Percentiles rank a stretch among this genome's conserved stretches.
Evolutionary conservation across 2,113 vertebrate genomes (phyloP).

Genomic region (Crotalus helleri): DNA sequence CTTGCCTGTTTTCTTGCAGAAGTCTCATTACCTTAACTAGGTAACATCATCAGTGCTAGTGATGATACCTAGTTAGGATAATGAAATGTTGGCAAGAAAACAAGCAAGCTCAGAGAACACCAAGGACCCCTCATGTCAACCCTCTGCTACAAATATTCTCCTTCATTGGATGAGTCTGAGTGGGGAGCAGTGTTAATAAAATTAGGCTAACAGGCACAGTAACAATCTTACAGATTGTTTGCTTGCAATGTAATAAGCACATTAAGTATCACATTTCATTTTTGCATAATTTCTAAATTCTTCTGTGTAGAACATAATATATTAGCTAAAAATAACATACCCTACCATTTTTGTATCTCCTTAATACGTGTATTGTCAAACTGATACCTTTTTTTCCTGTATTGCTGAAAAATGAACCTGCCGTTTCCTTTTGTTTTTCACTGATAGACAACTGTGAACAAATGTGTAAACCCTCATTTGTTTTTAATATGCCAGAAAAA

Average conservation of each 20-base stretch:
- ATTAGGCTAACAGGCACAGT: too few relatives aligned
- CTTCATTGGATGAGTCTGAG: too few relatives aligned
- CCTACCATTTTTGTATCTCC: not conserved
- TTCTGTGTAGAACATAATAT: not conserved
- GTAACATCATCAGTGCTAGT: too few relatives aligned
- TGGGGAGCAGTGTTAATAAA: too few relatives aligned
- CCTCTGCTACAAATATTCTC: too few relatives aligned
- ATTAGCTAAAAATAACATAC: not conserved
- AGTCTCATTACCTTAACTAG: too few relatives aligned
- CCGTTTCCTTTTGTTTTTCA: conserved; percentile 1
- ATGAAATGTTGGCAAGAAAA: too few relatives aligned
- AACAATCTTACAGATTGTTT: not conserved
- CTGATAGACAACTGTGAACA: not conserved
- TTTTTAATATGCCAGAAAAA: not conserved
- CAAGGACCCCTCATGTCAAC: too few relatives aligned
- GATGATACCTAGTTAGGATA: too few relatives aligned
- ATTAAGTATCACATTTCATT: not conserved
- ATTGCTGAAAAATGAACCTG: not conserved
- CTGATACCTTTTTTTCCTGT: not conserved
- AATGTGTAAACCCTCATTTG: not conserved
- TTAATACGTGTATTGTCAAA: conserved; percentile 28
- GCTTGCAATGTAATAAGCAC: not conserved
- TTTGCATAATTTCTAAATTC: not conserved
- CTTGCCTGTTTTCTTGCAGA: too few relatives aligned
- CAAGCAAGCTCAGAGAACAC: too few relatives aligned